Percentiles rank a stretch among this genome's conserved stretches.
Conservation (phyloP, 1,140 invertebrate genomes). For the Oedothorax gibbosus region DNA sequence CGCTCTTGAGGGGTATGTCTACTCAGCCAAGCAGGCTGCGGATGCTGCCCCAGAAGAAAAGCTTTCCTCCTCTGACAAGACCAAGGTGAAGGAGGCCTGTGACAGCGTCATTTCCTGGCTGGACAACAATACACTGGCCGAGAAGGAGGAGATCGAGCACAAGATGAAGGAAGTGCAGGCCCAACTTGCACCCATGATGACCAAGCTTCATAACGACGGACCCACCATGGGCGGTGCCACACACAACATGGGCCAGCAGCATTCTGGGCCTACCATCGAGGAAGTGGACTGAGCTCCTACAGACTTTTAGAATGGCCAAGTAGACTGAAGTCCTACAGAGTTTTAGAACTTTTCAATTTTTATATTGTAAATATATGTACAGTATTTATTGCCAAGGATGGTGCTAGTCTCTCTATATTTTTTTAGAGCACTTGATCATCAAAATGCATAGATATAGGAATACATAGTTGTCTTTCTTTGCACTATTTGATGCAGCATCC, state of each 20-base stretch:
- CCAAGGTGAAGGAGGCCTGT: slow-evolving; percentile 71
- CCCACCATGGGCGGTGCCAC: neutral
- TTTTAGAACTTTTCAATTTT: too few species aligned
- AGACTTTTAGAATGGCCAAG: slow-evolving; percentile 67
- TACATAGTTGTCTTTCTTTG: too few species aligned
- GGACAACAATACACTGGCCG: slow-evolving; percentile 69
- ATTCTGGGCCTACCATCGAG: slow-evolving; percentile 71
- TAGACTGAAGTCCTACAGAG: slow-evolving; percentile 67
- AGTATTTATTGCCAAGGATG: too few species aligned
- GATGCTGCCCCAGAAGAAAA: neutral
- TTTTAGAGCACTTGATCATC: too few species aligned
- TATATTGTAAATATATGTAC: too few species aligned
- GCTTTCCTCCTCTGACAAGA: slow-evolving; percentile 66
- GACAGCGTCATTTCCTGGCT: slow-evolving; percentile 69
- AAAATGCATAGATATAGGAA: too few species aligned
- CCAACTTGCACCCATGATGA: slow-evolving; percentile 43
- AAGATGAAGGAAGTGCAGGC: slow-evolving; percentile 68
- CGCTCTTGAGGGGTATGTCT: slow-evolving; percentile 7
- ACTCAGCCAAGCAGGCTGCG: slow-evolving; percentile 6
- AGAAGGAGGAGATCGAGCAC: slow-evolving; percentile 69
- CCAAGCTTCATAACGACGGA: slow-evolving; percentile 62
- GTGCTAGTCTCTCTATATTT: too few species aligned
- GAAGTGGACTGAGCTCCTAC: slow-evolving; percentile 70
- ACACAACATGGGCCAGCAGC: slow-evolving; percentile 21
- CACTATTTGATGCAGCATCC: too few species aligned